These are phyloP conservation scores for Camponotus fellah DNA, from an alignment of 2,888 invertebrate genomes.

Conservation along the genomic window DNA sequence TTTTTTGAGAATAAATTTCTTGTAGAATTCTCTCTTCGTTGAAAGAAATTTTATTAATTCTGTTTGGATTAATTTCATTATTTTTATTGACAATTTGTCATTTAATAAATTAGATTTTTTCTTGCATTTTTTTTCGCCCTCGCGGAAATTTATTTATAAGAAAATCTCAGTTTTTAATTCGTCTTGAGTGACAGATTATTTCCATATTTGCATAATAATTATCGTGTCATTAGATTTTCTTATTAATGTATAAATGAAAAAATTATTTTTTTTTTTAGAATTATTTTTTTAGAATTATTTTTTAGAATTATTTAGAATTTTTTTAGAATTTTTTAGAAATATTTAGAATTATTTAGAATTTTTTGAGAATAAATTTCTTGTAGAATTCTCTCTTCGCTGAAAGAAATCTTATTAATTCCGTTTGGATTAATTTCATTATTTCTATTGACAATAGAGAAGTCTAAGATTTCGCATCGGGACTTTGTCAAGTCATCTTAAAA, in stretches of 20 bases:
- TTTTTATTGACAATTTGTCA: constrained; percentile 11
- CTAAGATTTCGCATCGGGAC: constrained; percentile 9
- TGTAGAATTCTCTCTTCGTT: no score
- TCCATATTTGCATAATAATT: neutral
- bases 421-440: neutral
- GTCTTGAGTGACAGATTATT: neutral
- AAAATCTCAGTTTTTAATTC: neutral
- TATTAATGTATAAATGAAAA: neutral
- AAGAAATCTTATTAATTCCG: neutral
- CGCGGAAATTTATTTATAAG: neutral
- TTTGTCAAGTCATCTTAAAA: constrained; percentile 40
- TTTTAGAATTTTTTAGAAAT: no score
- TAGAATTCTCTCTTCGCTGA: neutral
- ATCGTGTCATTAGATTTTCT: neutral
- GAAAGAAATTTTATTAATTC: no score
- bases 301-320: no score
- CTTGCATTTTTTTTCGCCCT: neutral
- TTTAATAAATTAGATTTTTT: neutral
- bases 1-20: no score
- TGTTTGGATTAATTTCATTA: no score
- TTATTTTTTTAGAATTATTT: no score
- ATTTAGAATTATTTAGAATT: no score
- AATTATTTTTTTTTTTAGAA: no score
- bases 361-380: neutral
- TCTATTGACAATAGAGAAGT: neutral